A percentile compares a stretch with the other conserved stretches of the same genome.
These are phyloP conservation scores for Balearica regulorum DNA, from an alignment of 2,797 vertebrate species.

Conservation along the genomic window DNA sequence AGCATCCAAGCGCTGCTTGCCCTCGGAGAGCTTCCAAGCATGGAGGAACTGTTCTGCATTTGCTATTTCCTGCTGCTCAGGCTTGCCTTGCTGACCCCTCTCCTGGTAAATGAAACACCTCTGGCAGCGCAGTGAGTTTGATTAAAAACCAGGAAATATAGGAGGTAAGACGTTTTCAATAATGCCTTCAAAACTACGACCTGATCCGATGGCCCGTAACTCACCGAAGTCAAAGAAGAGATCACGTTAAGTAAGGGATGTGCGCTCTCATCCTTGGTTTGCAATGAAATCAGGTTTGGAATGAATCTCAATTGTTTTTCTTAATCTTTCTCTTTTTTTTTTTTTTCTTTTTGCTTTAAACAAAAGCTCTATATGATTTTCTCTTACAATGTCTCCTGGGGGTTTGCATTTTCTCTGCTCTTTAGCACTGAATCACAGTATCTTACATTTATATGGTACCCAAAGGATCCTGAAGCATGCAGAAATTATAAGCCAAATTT, in stretches of 20 bases:
- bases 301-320: background rate
- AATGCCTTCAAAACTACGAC: background rate
- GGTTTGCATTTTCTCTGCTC: conserved; percentile 34
- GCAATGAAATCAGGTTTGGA: conserved; percentile 11
- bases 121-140: conserved; percentile 52
- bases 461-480: conserved; percentile 34
- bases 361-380: conserved; percentile 8
- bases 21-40: background rate
- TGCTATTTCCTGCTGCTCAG: conserved; percentile 55
- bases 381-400: background rate
- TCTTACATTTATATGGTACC: conserved; percentile 54
- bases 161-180: conserved; percentile 30
- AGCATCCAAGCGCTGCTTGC: background rate
- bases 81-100: conserved; percentile 35
- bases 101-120: conserved; percentile 71
- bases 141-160: conserved; percentile 56
- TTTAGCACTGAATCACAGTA: conserved; percentile 37
- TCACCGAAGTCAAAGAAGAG: background rate
- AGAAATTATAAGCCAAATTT: conserved; percentile 53
- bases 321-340: background rate
- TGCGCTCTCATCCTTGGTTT: background rate
- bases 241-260: background rate
- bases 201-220: background rate
- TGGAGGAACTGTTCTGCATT: conserved; percentile 31
- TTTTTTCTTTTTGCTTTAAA: background rate